A percentile compares a stretch with the other conserved stretches of the same genome.
Evolutionary conservation across 2,797 vertebrate genomes (phyloP).

Genomic region (Otus scops): DNA sequence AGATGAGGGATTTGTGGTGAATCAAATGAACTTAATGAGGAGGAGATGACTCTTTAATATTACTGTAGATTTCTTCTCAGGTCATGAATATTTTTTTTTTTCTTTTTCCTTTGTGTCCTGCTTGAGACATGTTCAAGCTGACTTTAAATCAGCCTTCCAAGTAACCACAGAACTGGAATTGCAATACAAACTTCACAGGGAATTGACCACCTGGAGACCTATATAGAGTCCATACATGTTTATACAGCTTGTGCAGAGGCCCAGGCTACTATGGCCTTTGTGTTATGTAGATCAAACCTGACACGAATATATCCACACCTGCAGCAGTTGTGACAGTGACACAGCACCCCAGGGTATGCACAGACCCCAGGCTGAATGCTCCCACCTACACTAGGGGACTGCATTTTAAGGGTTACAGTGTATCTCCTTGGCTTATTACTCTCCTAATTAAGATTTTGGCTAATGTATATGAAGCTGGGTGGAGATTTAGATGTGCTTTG

Average conservation of each 20-base stretch:
- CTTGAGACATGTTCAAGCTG: not conserved
- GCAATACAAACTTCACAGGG: accelerated
- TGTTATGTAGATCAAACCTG: not conserved
- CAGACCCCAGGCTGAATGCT: not conserved
- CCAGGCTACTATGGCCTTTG: not conserved
- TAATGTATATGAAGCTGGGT: not conserved
- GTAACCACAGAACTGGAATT: not conserved
- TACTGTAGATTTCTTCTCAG: not conserved
- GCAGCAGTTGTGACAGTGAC: not conserved
- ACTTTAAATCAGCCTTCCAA: not conserved
- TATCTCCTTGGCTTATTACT: not conserved
- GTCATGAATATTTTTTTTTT: not conserved
- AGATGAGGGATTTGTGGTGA: not conserved
- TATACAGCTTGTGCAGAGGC: not conserved
- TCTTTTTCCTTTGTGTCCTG: not conserved
- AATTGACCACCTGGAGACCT: not conserved
- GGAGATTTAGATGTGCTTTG: not conserved
- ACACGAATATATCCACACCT: not conserved
- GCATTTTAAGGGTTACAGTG: not conserved
- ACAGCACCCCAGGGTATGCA: not conserved
- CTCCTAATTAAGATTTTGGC: not conserved
- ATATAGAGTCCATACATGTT: not conserved
- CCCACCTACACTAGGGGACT: not conserved
- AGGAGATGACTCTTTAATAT: not conserved
- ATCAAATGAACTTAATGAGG: not conserved